Conservation (phyloP, 2,888 invertebrate species). For the Stratiomys singularior region DNA sequence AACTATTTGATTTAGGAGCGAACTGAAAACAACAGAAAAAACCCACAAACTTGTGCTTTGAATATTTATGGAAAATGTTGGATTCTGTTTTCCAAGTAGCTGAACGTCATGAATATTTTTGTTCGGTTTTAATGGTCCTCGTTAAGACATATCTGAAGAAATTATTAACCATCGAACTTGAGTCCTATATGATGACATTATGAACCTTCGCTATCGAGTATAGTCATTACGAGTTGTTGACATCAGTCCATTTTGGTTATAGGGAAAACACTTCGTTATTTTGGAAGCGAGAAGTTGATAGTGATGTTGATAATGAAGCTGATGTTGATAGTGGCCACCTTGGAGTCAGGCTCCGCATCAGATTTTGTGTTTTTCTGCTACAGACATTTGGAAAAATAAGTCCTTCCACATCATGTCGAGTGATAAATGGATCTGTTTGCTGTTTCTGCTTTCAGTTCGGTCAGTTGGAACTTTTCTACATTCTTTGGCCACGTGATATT, state of each 20-base stretch:
- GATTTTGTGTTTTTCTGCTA: no score
- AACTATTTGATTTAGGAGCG: background rate
- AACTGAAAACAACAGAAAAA: background rate
- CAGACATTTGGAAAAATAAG: no score
- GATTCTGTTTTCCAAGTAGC: background rate
- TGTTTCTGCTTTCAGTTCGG: no score
- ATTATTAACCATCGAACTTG: conserved; percentile 36
- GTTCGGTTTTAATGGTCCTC: conserved; percentile 12
- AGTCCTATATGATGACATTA: background rate
- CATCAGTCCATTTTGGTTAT: background rate
- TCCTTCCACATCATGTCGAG: no score
- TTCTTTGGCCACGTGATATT: no score
- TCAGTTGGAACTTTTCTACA: no score
- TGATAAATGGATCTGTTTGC: no score
- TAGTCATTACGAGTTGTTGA: background rate
- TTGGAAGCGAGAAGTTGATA: background rate
- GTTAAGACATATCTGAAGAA: conserved; percentile 21
- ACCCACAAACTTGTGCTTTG: background rate
- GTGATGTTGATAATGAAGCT: no score
- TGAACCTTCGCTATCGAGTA: background rate
- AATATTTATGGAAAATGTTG: conserved; percentile 17
- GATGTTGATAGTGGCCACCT: no score
- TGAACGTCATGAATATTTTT: conserved; percentile 30
- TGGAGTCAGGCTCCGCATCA: no score
- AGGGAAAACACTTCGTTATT: background rate